Conservation (phyloP, 2,888 invertebrate species). For the Drosophila paracracens region DNA sequence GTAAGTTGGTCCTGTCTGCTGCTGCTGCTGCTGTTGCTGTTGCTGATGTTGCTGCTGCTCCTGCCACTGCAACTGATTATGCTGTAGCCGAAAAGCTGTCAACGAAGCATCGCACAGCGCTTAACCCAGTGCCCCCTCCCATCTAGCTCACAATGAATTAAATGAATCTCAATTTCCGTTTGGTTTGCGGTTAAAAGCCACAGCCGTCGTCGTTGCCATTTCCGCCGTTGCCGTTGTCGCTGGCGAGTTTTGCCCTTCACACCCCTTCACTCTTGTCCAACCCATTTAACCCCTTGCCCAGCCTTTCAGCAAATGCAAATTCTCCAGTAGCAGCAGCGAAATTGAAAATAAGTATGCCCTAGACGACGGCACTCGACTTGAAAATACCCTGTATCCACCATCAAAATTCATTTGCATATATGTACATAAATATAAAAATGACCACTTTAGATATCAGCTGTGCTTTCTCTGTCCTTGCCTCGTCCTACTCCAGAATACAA, state of each 20-base stretch:
- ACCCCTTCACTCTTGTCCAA: not conserved
- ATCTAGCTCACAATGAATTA: constrained; percentile 72
- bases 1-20: not conserved
- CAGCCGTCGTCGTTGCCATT: constrained; percentile 47
- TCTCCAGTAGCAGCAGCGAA: constrained; percentile 52
- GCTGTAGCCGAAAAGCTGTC: constrained; percentile 51
- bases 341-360: constrained; percentile 64
- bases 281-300: not conserved
- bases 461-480: not conserved
- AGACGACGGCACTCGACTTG: not conserved
- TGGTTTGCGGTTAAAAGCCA: constrained; percentile 81
- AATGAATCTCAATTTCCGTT: constrained; percentile 82
- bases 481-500: not conserved
- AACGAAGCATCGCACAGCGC: constrained; percentile 37
- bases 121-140: constrained; percentile 47
- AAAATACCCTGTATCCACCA: not conserved
- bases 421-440: not conserved
- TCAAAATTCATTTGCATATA: not conserved
- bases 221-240: not conserved
- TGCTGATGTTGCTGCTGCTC: not conserved
- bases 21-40: not conserved
- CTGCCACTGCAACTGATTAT: constrained; percentile 48
- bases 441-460: not conserved
- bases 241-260: constrained; percentile 11
- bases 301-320: constrained; percentile 66